Conservation (phyloP, 2,797 vertebrate genomes). For the Cyprinella venusta region DNA sequence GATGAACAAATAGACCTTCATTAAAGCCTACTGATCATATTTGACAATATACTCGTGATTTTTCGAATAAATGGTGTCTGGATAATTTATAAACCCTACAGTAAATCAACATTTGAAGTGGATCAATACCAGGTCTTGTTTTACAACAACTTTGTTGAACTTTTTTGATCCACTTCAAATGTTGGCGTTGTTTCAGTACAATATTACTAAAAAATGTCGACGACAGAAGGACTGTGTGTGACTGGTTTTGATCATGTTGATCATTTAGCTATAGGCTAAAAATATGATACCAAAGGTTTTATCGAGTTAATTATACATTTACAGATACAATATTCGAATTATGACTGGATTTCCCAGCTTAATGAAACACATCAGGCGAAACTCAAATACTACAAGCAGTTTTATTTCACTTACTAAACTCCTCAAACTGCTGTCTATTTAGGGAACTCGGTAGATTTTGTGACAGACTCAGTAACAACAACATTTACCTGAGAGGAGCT, state of each 20-base stretch:
- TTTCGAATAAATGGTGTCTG: neutral
- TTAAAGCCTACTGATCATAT: no score
- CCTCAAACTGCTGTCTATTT: neutral
- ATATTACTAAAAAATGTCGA: neutral
- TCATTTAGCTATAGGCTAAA: neutral
- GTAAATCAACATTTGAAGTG: no score
- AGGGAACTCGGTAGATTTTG: neutral
- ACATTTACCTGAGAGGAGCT: slow-evolving; percentile 16
- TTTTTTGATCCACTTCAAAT: no score
- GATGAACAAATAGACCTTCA: no score
- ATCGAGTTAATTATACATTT: neutral
- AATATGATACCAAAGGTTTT: neutral
- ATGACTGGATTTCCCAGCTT: neutral
- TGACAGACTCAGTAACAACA: neutral
- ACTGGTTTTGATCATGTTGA: neutral
- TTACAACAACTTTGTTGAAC: no score
- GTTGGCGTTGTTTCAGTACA: neutral
- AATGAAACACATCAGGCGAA: neutral
- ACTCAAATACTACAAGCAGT: neutral
- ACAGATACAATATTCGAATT: neutral
- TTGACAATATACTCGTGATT: neutral
- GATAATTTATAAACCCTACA: no score
- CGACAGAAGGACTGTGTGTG: neutral
- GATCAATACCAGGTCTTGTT: no score
- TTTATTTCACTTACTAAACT: neutral